Conservation (phyloP, 2,797 vertebrate genomes). For the Heteromormyrus szaboi region DNA sequence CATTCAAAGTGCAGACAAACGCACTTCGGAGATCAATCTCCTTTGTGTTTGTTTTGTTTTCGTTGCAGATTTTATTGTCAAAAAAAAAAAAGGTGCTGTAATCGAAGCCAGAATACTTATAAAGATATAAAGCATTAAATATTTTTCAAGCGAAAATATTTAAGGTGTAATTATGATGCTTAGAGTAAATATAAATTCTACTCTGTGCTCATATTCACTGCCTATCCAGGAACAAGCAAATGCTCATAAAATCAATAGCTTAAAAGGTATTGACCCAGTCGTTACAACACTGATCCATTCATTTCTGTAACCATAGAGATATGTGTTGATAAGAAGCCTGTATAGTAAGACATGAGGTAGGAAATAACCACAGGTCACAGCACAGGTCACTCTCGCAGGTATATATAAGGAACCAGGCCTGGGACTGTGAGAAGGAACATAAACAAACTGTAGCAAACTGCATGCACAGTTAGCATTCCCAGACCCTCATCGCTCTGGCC, state of each 20-base stretch:
- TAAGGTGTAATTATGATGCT: not conserved
- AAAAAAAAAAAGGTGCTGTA: not conserved
- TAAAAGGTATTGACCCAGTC: not conserved
- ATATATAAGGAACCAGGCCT: not conserved
- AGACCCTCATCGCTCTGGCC: not conserved
- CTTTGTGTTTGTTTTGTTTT: not conserved
- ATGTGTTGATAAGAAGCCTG: not conserved
- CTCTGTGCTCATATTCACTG: not conserved
- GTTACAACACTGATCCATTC: not conserved
- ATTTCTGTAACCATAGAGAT: not conserved
- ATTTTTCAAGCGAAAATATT: not conserved
- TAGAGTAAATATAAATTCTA: not conserved
- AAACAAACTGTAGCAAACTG: not conserved
- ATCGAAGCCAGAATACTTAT: not conserved
- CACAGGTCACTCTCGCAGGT: not conserved
- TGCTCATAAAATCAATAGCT: not conserved
- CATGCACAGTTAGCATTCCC: not conserved
- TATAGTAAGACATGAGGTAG: not conserved
- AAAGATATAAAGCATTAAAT: not conserved
- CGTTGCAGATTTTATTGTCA: not conserved
- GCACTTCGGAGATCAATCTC: not conserved
- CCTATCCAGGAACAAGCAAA: not conserved
- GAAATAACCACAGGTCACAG: not conserved
- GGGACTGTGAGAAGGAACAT: not conserved
- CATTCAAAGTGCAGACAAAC: not conserved